Evolutionary conservation across 2,888 invertebrate species (phyloP).

Genomic region (Heteropelma amictum): DNA sequence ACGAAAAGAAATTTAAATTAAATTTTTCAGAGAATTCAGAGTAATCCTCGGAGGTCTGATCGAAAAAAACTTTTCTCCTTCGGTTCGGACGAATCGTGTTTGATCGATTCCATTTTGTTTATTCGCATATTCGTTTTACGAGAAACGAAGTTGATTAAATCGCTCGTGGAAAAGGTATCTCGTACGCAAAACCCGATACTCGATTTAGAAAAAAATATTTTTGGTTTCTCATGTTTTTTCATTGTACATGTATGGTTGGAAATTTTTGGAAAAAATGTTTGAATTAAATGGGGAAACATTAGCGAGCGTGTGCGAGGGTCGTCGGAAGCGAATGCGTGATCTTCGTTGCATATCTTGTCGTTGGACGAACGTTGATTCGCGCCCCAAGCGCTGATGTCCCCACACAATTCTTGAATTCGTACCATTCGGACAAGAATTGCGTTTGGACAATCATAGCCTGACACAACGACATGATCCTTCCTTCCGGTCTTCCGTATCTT

Average conservation of each 20-base stretch:
- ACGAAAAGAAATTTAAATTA: background rate
- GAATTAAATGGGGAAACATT: background rate
- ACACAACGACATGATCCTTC: constrained; percentile 65
- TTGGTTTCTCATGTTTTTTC: too few species aligned
- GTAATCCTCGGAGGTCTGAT: too few species aligned
- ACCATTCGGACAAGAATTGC: constrained; percentile 76
- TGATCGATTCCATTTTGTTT: too few species aligned
- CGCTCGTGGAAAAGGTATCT: too few species aligned
- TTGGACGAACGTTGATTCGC: constrained; percentile 61
- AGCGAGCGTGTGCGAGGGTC: background rate
- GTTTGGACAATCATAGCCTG: constrained; percentile 79
- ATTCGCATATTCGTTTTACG: too few species aligned
- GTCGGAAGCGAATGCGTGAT: background rate
- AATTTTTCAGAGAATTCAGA: too few species aligned
- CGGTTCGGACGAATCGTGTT: too few species aligned
- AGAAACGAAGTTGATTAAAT: too few species aligned
- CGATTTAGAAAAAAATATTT: too few species aligned
- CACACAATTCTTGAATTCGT: constrained; percentile 77
- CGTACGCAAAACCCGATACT: too few species aligned
- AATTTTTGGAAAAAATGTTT: background rate
- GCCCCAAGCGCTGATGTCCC: constrained; percentile 78
- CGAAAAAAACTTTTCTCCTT: too few species aligned
- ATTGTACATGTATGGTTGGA: background rate
- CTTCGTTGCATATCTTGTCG: background rate
- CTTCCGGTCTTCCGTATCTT: constrained; percentile 7